These are phyloP conservation scores for Ciconia stormi DNA, from an alignment of 2,113 vertebrate genomes.

Conservation along the genomic window DNA sequence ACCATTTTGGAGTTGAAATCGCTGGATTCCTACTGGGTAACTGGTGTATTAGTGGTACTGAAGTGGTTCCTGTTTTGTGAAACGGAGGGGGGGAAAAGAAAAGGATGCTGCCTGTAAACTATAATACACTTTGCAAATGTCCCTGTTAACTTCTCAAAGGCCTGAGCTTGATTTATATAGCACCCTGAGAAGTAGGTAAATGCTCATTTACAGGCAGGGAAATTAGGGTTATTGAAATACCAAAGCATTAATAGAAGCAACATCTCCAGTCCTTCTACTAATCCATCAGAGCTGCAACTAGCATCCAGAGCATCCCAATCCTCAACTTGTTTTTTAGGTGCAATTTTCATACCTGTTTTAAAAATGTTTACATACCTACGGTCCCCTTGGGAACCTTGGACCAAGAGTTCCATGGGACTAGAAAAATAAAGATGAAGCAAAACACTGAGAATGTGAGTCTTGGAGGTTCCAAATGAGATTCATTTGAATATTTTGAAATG, in stretches of 20 bases:
- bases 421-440: neutral
- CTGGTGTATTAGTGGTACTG: neutral
- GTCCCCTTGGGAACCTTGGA: neutral
- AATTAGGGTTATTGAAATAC: neutral
- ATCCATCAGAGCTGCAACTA: neutral
- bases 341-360: neutral
- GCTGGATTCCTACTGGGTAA: neutral
- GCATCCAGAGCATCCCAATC: neutral
- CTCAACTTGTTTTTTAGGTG: neutral
- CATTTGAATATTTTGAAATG: neutral
- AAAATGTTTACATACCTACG: neutral
- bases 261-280: neutral
- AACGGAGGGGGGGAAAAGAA: neutral
- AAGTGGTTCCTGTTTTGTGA: neutral
- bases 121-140: neutral
- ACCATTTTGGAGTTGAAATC: neutral
- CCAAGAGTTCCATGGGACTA: neutral
- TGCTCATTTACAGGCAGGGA: neutral
- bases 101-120: neutral
- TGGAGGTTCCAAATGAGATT: neutral
- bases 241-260: neutral
- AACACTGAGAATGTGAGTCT: neutral
- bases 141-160: neutral
- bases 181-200: neutral
- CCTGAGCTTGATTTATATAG: neutral